phyloP scores from a whole-genome alignment of 2,113 vertebrate species.

The Myxocyprinus asiaticus region DNA sequence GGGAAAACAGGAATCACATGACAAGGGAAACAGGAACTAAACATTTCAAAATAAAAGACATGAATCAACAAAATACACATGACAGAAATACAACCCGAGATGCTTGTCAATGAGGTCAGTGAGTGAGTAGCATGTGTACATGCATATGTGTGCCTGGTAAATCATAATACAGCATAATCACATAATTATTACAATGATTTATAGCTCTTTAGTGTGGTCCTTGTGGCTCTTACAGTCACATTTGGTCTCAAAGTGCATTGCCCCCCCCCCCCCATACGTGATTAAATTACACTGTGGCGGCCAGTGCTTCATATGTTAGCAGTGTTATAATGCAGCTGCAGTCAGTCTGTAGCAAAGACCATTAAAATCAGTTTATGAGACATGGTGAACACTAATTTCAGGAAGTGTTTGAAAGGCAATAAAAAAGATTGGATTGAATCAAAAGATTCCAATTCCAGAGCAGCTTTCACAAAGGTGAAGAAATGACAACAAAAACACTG shows the following conservation, averaged over 20 bases:
- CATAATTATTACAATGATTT: constrained; percentile 14
- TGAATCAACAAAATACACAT: too few relatives aligned
- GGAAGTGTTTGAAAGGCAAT: constrained; percentile 9
- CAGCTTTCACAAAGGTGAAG: background rate
- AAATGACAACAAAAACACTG: background rate
- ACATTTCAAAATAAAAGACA: too few relatives aligned
- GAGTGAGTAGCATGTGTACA: background rate
- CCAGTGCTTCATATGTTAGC: background rate
- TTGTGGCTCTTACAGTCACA: constrained; percentile 19
- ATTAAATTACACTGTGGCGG: constrained; percentile 3
- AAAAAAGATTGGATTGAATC: too few relatives aligned
- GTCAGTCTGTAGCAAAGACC: background rate
- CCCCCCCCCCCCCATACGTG: background rate
- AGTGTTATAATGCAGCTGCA: background rate
- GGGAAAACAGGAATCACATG: too few relatives aligned
- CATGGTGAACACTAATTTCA: background rate
- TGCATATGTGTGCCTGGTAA: background rate
- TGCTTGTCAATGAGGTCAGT: background rate
- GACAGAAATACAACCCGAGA: background rate
- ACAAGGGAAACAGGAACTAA: too few relatives aligned
- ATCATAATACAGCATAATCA: constrained; percentile 10
- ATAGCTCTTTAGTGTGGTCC: background rate
- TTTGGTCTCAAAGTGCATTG: background rate
- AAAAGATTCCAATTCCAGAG: constrained; percentile 14
- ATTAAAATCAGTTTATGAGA: constrained; percentile 34